Conservation (phyloP, 2,797 vertebrate species). For the Tarsius wallacei region DNA sequence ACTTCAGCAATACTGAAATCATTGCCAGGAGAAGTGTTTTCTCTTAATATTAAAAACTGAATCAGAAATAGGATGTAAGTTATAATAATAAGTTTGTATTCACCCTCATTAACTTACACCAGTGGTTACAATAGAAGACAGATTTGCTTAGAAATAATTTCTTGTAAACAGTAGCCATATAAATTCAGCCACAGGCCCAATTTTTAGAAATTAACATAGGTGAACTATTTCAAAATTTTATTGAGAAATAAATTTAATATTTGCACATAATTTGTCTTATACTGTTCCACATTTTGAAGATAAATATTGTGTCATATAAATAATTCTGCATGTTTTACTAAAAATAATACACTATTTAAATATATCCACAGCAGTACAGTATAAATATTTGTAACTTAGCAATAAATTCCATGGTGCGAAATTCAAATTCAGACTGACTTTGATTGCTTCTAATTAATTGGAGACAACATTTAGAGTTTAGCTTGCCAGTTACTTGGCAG, state of each 20-base stretch:
- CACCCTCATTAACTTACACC: background rate
- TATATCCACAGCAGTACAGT: background rate
- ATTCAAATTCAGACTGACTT: conserved; percentile 44
- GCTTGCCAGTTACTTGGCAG: conserved; percentile 17
- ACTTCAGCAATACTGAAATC: background rate
- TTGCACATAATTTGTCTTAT: background rate
- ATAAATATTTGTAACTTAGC: background rate
- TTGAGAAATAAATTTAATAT: background rate
- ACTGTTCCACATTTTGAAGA: background rate
- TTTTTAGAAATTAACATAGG: background rate
- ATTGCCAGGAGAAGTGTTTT: background rate
- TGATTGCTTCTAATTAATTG: conserved; percentile 55
- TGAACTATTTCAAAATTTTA: background rate
- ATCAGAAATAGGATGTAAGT: background rate
- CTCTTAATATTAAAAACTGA: background rate
- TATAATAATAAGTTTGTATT: background rate
- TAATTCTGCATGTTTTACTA: background rate
- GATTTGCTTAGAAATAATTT: background rate
- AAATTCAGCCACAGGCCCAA: background rate
- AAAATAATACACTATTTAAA: background rate
- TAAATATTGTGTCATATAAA: background rate
- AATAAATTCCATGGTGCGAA: background rate
- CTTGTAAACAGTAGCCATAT: background rate
- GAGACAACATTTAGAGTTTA: background rate
- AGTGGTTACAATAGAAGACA: background rate